Evolutionary conservation across 2,888 invertebrate species (phyloP).

Genomic region (Psococerastis gibbosa): DNA sequence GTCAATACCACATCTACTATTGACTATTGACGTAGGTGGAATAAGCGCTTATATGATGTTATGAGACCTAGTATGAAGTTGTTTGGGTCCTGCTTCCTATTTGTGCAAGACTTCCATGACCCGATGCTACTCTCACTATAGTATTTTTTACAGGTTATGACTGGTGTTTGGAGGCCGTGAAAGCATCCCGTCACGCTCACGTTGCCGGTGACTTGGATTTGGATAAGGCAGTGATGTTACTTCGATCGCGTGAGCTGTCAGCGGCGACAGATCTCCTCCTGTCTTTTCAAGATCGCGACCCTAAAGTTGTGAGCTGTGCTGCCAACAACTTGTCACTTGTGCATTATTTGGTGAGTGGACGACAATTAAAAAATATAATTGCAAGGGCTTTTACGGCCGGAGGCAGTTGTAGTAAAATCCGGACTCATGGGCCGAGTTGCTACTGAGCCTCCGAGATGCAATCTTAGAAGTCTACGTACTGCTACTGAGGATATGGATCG

Average conservation of each 20-base stretch:
- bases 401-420: too few relatives aligned
- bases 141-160: slow-evolving; percentile 27
- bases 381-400: too few relatives aligned
- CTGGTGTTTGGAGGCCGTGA: slow-evolving; percentile 90
- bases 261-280: slow-evolving; percentile 69
- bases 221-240: slow-evolving; percentile 70
- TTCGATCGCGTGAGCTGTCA: slow-evolving; percentile 59
- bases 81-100: too few relatives aligned
- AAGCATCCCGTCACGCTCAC: slow-evolving; percentile 66
- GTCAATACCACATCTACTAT: too few relatives aligned
- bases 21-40: too few relatives aligned
- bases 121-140: slow-evolving; percentile 5
- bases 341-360: slow-evolving; percentile 54
- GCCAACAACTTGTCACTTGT: slow-evolving; percentile 73
- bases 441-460: too few relatives aligned
- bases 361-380: too few relatives aligned
- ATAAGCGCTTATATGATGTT: too few relatives aligned
- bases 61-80: too few relatives aligned
- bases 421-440: too few relatives aligned
- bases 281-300: slow-evolving; percentile 69
- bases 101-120: slow-evolving; percentile 2
- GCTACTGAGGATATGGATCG: too few relatives aligned
- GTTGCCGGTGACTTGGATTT: slow-evolving; percentile 78
- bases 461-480: too few relatives aligned
- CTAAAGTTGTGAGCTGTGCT: slow-evolving; percentile 66